phyloP scores from a whole-genome alignment of 2,888 invertebrate species.

The Idaea aversata region DNA sequence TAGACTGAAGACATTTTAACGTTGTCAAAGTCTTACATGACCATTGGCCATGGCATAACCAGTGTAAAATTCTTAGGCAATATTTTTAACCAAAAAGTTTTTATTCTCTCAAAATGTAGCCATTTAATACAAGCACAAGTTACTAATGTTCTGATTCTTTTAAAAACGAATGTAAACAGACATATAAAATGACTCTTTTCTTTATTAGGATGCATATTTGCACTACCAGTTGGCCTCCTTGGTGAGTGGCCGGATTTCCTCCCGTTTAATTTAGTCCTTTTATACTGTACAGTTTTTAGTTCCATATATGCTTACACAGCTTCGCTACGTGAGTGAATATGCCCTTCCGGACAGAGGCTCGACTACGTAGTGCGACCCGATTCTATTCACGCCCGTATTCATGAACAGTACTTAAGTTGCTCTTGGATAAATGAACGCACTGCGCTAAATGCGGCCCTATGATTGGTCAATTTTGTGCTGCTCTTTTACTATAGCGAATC shows the following conservation, averaged over 20 bases:
- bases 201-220: conserved; percentile 76
- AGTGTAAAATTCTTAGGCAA: no score
- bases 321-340: conserved; percentile 34
- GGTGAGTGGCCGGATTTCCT: conserved; percentile 71
- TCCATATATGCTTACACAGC: conserved; percentile 61
- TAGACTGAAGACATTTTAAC: conserved; percentile 15
- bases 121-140: conserved; percentile 16
- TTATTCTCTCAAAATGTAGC: neutral
- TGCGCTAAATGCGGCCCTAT: no score
- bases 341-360: neutral
- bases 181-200: conserved; percentile 54
- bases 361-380: neutral
- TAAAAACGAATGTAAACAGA: conserved; percentile 28
- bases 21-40: neutral
- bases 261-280: conserved; percentile 51
- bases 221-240: conserved; percentile 77
- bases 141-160: conserved; percentile 46
- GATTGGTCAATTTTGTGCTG: no score
- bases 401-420: no score
- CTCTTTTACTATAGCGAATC: no score
- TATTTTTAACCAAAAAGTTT: no score
- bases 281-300: conserved; percentile 32
- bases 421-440: no score
- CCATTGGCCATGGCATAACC: no score
- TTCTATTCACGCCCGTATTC: no score